These are phyloP conservation scores for Octodon degus DNA, from an alignment of 2,113 vertebrate species.

Conservation along the genomic window DNA sequence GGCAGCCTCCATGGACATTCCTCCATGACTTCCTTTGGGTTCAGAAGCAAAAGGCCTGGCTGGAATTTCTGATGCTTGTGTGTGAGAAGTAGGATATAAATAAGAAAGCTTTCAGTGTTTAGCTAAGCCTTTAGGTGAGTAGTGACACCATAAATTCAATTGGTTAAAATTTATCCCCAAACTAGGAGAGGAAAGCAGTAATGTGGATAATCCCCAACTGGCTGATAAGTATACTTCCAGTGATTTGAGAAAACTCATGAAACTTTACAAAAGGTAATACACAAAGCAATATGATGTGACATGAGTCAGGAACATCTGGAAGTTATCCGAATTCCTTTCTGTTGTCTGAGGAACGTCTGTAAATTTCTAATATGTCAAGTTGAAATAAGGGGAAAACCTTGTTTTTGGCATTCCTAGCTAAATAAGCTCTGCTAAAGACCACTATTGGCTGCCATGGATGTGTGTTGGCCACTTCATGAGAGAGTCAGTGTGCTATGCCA, in stretches of 20 bases:
- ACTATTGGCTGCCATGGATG: neutral
- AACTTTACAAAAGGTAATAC: conserved; percentile 55
- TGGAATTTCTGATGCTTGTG: neutral
- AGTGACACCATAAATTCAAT: neutral
- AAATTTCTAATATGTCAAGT: conserved; percentile 62
- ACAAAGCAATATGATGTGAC: conserved; percentile 29
- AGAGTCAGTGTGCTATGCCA: neutral
- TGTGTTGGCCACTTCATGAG: neutral
- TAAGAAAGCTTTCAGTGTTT: neutral
- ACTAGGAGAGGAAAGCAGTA: neutral
- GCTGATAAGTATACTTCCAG: neutral
- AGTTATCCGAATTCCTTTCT: conserved; percentile 34
- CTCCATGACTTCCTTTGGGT: neutral
- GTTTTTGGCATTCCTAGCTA: neutral
- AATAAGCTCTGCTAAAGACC: conserved; percentile 18
- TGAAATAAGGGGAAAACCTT: neutral
- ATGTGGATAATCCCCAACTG: neutral
- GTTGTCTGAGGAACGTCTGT: conserved; percentile 16
- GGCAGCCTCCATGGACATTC: neutral
- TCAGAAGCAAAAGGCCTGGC: neutral
- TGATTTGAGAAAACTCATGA: conserved; percentile 33
- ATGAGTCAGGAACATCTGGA: conserved; percentile 63
- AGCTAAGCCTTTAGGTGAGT: neutral
- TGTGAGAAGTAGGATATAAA: neutral
- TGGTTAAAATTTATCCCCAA: conserved; percentile 7